phyloP scores from a whole-genome alignment of 2,113 vertebrate genomes.

The Orcinus orca region DNA sequence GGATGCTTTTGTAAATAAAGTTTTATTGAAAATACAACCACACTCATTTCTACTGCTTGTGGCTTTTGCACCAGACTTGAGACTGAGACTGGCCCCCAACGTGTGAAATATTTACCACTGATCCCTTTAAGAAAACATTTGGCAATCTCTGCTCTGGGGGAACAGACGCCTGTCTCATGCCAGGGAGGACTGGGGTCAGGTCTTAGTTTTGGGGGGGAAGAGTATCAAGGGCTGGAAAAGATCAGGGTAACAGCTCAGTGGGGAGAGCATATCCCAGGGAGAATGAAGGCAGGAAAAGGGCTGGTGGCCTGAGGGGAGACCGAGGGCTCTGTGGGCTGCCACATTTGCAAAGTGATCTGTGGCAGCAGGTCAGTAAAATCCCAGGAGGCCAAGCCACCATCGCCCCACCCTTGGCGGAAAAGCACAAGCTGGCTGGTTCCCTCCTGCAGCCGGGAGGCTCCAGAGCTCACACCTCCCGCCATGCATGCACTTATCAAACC shows the following conservation, averaged over 20 bases:
- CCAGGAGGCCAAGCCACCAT: neutral
- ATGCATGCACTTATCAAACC: accelerated
- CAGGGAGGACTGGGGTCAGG: neutral
- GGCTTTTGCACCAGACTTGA: neutral
- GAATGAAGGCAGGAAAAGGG: neutral
- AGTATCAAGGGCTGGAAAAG: neutral
- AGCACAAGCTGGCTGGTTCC: accelerated
- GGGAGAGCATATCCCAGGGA: accelerated
- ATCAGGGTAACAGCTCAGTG: neutral
- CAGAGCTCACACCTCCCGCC: neutral
- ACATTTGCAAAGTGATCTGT: neutral
- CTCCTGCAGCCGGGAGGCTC: neutral
- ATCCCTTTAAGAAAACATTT: neutral
- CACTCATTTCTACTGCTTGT: neutral
- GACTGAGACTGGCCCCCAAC: neutral
- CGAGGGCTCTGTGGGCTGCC: accelerated
- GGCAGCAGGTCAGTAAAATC: neutral
- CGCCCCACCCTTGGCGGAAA: accelerated
- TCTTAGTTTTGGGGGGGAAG: neutral
- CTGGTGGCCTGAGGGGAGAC: accelerated
- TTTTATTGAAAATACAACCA: neutral
- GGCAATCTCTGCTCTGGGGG: neutral
- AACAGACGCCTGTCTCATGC: neutral
- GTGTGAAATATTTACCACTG: neutral
- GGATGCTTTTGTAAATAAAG: neutral